Evolutionary conservation across 2,888 invertebrate species (phyloP), one percentile per base, ranked within the genome.

Genomic region (Acrobasis repandana): DNA sequence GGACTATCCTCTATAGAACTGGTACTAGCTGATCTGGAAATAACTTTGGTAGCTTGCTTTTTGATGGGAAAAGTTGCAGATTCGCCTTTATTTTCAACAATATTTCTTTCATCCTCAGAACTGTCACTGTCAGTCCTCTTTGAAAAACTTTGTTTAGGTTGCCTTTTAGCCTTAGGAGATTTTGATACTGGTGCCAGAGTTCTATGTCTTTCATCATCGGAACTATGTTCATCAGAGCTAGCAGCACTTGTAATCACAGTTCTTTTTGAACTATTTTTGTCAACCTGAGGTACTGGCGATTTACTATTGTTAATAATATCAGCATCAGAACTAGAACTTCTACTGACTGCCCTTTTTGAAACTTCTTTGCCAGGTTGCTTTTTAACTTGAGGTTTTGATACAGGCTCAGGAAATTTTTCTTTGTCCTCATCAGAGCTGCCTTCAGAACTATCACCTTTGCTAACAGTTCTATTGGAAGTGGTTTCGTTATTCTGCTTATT

Each of bases 391-490:
- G 43, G 11, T n/a, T 43, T 11, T 14, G n/a, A 14, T 43, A 43
- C 43, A 43, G 43, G 14, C n/a, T 43, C 43, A 14, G 10, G n/a
- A 4, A 58, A 46, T 69, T 66, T 60, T 64, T 61, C 61, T 75
- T 61, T 74, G 11, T 43, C 36, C 74, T 0, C 43, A 14, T 43
- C 43, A 14, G 14, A 43, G 43, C 14, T 43, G 38, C 38, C 38
- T 43, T 43, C 43, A 43, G 43, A 43, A 43, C n/a, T 43, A 43
- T n/a, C 14, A 14, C 14, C 11, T 43, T n/a, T 43, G n/a, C 43
- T 43, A 43, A 43, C 1, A 14, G 43, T 43, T 43, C 11, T 38
- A 2, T 38, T 38, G 11, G 11, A 14, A 38, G 14, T 38, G 1
- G 38, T 11, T 38, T 38, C 14, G 10, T 14, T 38, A 38, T 14